Conservation (phyloP, 2,113 vertebrate genomes). For the Varanus salvator region DNA sequence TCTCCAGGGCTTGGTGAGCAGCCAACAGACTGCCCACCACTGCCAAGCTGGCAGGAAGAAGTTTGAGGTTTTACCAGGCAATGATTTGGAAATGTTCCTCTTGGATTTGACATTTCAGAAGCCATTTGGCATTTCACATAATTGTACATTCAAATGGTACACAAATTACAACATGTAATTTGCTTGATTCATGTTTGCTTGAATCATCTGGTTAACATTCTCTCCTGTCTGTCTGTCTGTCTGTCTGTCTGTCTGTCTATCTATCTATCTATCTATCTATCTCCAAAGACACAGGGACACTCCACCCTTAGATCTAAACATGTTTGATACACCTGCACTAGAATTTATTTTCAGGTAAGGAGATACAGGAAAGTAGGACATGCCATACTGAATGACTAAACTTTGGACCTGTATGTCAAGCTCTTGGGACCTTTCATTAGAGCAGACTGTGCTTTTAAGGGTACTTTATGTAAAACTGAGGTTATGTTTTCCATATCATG, state of each 20-base stretch:
- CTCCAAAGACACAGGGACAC: not conserved
- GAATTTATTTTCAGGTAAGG: no score
- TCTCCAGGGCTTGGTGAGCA: no score
- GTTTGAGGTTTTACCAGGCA: not conserved
- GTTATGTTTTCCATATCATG: not conserved
- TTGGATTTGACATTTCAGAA: not conserved
- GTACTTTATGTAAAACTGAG: not conserved
- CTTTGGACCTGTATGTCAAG: not conserved
- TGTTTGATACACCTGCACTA: not conserved
- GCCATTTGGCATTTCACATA: constrained; percentile 16
- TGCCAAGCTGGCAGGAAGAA: not conserved
- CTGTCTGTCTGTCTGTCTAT: no score
- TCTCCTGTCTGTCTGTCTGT: not conserved
- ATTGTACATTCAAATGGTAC: not conserved
- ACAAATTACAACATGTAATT: not conserved
- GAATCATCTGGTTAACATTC: not conserved
- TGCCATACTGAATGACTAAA: not conserved
- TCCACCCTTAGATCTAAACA: no score
- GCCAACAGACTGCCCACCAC: no score
- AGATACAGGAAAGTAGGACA: not conserved
- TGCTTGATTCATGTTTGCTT: constrained; percentile 29
- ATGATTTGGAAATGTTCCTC: not conserved
- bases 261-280: no score
- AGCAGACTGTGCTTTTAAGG: not conserved
- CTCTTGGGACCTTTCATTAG: not conserved